Percentiles rank a stretch among this genome's conserved stretches.
Evolutionary conservation across 2,797 vertebrate species (phyloP).

Genomic region (Sciurus carolinensis): DNA sequence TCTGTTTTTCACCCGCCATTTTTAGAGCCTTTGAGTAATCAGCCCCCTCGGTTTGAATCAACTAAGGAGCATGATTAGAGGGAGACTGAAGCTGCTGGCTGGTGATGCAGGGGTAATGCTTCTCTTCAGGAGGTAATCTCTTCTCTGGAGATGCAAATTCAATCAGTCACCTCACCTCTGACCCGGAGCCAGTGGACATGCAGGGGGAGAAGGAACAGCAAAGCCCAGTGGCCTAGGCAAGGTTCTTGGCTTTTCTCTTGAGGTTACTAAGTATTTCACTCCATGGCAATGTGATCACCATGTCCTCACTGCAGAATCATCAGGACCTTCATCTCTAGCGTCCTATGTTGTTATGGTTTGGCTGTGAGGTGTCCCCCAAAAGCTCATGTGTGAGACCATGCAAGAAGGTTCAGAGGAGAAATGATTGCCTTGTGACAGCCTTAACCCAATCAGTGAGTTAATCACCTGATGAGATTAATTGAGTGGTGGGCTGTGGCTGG

Average conservation of each 20-base stretch:
- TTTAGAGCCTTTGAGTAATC: slow-evolving; percentile 50
- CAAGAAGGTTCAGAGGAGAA: too few relatives aligned
- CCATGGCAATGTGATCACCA: background rate
- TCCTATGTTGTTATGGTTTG: background rate
- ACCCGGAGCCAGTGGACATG: background rate
- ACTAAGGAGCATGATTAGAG: slow-evolving; percentile 9
- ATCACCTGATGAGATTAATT: too few relatives aligned
- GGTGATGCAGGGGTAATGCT: background rate
- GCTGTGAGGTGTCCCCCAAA: too few relatives aligned
- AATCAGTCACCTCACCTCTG: background rate
- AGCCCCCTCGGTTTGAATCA: background rate
- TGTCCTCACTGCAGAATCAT: background rate
- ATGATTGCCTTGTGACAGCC: too few relatives aligned
- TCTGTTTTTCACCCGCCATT: slow-evolving; percentile 23
- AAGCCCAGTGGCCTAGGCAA: background rate
- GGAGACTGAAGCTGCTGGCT: slow-evolving; percentile 1
- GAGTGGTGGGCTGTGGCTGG: too few relatives aligned
- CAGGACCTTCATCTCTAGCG: background rate
- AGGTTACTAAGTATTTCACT: background rate
- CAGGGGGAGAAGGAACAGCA: too few relatives aligned
- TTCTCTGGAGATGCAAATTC: background rate
- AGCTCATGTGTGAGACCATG: too few relatives aligned
- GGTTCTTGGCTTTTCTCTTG: background rate
- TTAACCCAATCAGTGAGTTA: too few relatives aligned
- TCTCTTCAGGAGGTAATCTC: background rate